Base-by-base conservation (phyloP, 2,888 invertebrate species). In the Podabrus alpinus region DNA sequence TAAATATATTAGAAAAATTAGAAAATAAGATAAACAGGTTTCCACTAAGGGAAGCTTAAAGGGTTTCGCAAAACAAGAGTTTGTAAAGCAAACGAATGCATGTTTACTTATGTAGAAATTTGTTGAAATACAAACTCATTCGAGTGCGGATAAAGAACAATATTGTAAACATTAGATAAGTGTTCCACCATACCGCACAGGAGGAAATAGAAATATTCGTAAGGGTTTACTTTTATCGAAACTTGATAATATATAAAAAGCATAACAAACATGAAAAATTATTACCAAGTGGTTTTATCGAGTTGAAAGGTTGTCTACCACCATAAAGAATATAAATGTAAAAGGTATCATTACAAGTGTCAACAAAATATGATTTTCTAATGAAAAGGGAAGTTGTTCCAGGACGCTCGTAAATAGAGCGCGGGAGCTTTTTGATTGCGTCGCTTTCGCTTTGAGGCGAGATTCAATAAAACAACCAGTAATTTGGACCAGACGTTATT, bases 401-500 rank as follows among this genome's bases (percentile, higher is more conserved):
- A n/a, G n/a, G n/a, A 7, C 45, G 45, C n/a, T 45, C 45, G 45
- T 45, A 45, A 45, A 45, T 45, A 45, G 45, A 45, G 45, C 45
- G 45, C 45, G n/a, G 19, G 19, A 64, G 62, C n/a, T 64, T 64
- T 64, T 64, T 64, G n/a, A 64, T 64, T 17, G 62, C 62, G 19
- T 19, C 19, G 16, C 45, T n/a, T 45, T 45, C 66, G 71, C 66
- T 71, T 73, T 68, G 64, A 62, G 29, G 15, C 15, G 15, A 19
- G 73, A 59, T 66, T 59, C 66, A 73, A 73, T 73, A 73, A 69
- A 73, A 29, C 60, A 66, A 69, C 73, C 69, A 69, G 21, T 69
- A 73, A 73, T 73, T 73, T 73, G 15, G 59, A 29, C 64, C 69
- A 66, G 62, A 70, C 62, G 61, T 24, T 64, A 19, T 64, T 64